Evolutionary conservation across 2,888 invertebrate species (phyloP).

Genomic region (Sesia apiformis): DNA sequence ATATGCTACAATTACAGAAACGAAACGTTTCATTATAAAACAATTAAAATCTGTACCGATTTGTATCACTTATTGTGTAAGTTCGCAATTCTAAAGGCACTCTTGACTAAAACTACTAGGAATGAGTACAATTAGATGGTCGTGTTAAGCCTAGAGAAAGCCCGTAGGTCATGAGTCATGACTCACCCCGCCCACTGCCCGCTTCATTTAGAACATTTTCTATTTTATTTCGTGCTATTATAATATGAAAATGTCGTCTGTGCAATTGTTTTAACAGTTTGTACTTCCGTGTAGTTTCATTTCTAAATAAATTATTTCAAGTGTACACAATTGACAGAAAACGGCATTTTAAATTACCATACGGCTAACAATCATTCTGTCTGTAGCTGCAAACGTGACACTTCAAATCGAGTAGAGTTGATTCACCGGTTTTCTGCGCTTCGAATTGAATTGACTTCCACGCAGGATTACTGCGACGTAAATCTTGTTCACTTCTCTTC

Average conservation of each 20-base stretch:
- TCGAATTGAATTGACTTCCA: constrained; percentile 27
- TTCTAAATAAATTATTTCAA: no score
- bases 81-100: neutral
- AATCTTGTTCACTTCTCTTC: neutral
- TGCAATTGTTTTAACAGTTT: neutral
- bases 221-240: constrained; percentile 16
- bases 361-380: no score
- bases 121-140: constrained; percentile 7
- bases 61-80: neutral
- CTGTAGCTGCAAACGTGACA: no score
- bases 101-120: neutral
- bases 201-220: constrained; percentile 38
- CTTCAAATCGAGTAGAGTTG: no score
- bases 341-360: no score
- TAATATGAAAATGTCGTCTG: neutral
- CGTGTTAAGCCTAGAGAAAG: constrained; percentile 25
- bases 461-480: constrained; percentile 6
- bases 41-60: neutral
- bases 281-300: no score
- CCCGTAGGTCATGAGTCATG: constrained; percentile 37
- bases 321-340: no score
- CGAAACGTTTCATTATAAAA: neutral
- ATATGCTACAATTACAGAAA: neutral
- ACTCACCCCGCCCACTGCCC: constrained; percentile 44
- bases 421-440: constrained; percentile 18